A percentile compares a stretch with the other conserved stretches of the same genome.
Evolutionary conservation across 1,140 invertebrate genomes (phyloP).

Genomic region (Monomorium pharaonis): DNA sequence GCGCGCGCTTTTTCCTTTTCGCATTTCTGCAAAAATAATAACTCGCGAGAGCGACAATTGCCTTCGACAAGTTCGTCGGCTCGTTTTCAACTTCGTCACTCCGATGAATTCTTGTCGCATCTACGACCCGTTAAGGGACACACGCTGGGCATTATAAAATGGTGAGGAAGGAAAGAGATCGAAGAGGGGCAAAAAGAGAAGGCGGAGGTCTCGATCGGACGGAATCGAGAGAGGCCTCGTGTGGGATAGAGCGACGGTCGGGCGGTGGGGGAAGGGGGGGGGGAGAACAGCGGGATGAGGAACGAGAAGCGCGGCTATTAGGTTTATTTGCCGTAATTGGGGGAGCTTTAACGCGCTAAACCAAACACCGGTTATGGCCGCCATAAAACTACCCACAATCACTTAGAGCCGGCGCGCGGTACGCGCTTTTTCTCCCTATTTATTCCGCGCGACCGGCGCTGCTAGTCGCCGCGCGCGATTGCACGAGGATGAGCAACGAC

Average conservation of each 20-base stretch:
- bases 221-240: not conserved
- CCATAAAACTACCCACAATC: slow-evolving; percentile 84
- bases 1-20: too few relatives aligned
- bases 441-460: slow-evolving; percentile 65
- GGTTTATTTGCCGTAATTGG: slow-evolving; percentile 82
- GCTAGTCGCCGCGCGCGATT: slow-evolving; percentile 56
- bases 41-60: not conserved
- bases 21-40: not conserved
- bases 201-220: not conserved
- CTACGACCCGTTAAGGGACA: not conserved
- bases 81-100: not conserved
- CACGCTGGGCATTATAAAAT: not conserved
- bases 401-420: slow-evolving; percentile 77
- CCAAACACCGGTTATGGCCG: slow-evolving; percentile 82
- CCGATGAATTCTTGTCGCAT: slow-evolving; percentile 18
- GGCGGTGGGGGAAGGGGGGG: too few relatives aligned
- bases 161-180: not conserved
- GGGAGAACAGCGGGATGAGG: not conserved
- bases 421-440: slow-evolving; percentile 75
- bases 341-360: slow-evolving; percentile 80
- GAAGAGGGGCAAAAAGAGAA: not conserved
- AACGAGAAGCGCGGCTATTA: slow-evolving; percentile 74
- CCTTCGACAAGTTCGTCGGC: not conserved
- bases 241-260: not conserved
- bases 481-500: slow-evolving; percentile 33